Percentiles rank a stretch among this genome's conserved stretches.
These are phyloP conservation scores for Sinopyrophorus schimmeli DNA, from an alignment of 2,888 invertebrate species.

Conservation along the genomic window DNA sequence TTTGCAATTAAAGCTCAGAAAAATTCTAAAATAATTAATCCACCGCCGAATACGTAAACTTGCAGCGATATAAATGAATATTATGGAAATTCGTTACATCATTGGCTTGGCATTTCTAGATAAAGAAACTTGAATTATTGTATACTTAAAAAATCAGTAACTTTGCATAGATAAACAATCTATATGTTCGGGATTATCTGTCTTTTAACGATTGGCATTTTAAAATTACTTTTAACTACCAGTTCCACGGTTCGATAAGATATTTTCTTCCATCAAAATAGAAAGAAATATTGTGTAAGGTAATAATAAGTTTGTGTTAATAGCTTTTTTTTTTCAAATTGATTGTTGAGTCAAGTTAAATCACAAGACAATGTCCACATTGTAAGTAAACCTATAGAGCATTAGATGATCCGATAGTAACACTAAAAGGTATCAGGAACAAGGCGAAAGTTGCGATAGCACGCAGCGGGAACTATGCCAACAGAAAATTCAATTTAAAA, in stretches of 20 bases:
- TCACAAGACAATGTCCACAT: conserved; percentile 21
- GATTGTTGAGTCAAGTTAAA: not conserved
- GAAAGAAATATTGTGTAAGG: not conserved
- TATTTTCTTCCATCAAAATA: conserved; percentile 1
- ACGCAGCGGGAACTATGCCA: conserved; percentile 35
- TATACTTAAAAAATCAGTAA: conserved; percentile 9
- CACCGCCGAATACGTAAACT: too few species aligned
- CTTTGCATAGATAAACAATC: conserved; percentile 10
- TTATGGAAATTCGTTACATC: conserved; percentile 6
- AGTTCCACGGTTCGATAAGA: conserved; percentile 4
- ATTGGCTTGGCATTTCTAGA: conserved; percentile 1
- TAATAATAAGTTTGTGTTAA: not conserved
- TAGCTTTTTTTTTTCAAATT: not conserved
- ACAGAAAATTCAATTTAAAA: conserved; percentile 51
- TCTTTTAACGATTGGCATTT: conserved; percentile 11
- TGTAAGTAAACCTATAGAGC: conserved; percentile 23
- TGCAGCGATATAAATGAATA: too few species aligned
- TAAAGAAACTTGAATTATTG: conserved; percentile 6
- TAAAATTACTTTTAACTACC: conserved; percentile 5
- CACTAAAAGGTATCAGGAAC: conserved; percentile 37
- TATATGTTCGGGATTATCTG: conserved; percentile 7
- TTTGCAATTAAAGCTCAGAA: too few species aligned
- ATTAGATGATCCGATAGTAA: conserved; percentile 33
- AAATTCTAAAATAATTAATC: too few species aligned
- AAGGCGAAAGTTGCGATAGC: conserved; percentile 32